These are phyloP conservation scores for Dione vanillae DNA, from an alignment of 2,888 invertebrate species.

Conservation along the genomic window DNA sequence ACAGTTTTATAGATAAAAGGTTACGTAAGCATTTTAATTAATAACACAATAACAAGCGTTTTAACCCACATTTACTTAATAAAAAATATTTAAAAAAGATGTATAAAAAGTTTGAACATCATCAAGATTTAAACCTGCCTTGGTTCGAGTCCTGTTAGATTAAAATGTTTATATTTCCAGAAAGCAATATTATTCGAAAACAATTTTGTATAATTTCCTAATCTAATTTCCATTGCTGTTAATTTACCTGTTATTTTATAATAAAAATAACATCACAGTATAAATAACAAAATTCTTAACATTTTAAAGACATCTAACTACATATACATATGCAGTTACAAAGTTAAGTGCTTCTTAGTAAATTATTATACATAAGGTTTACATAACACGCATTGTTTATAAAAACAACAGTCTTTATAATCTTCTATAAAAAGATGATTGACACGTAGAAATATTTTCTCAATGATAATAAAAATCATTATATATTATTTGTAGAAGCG, in stretches of 20 bases:
- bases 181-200: background rate
- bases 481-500: too few species aligned
- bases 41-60: too few species aligned
- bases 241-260: constrained; percentile 11
- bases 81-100: too few species aligned
- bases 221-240: background rate
- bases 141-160: too few species aligned
- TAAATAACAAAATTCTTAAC: constrained; percentile 13
- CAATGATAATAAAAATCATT: too few species aligned
- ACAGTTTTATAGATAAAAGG: background rate
- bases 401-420: too few species aligned
- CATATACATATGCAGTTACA: background rate
- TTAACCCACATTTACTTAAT: too few species aligned
- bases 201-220: background rate
- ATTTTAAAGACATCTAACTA: background rate
- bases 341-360: constrained; percentile 4
- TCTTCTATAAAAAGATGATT: background rate
- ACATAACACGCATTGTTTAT: background rate
- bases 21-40: background rate
- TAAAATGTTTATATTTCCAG: too few species aligned
- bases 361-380: background rate
- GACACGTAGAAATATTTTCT: too few species aligned
- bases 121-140: too few species aligned
- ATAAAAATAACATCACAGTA: background rate
- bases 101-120: too few species aligned